These are phyloP conservation scores for Solenodon paradoxus DNA, from an alignment of 2,113 vertebrate species.

Conservation along the genomic window DNA sequence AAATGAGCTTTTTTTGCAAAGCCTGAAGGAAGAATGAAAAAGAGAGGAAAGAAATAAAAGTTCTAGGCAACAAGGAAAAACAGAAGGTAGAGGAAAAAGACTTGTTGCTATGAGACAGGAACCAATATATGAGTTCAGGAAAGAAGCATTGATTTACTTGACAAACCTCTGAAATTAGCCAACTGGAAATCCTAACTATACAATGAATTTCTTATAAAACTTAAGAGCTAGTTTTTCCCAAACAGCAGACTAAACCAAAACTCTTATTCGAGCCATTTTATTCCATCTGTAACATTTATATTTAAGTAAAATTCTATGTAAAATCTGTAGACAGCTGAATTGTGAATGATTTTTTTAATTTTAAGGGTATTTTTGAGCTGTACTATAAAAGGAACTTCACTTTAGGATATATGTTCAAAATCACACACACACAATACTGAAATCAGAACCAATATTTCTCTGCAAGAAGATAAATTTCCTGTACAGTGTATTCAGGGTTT, in stretches of 20 bases:
- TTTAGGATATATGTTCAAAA: slow-evolving; percentile 15
- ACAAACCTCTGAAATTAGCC: not conserved
- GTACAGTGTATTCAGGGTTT: not conserved
- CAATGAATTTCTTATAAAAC: not conserved
- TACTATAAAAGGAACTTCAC: not conserved
- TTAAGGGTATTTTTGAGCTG: not conserved
- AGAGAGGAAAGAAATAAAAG: not conserved
- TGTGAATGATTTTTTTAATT: too few relatives aligned
- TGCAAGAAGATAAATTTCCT: not conserved
- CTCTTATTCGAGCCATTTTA: not conserved
- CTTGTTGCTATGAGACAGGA: not conserved
- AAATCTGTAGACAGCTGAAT: not conserved
- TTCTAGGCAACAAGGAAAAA: slow-evolving; percentile 7
- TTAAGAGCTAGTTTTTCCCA: not conserved
- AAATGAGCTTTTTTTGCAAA: not conserved
- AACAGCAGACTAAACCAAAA: not conserved
- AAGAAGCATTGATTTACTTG: not conserved
- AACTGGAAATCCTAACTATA: not conserved
- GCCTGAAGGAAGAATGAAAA: not conserved
- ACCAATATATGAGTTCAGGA: not conserved
- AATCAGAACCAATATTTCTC: not conserved
- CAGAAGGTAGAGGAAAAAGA: not conserved
- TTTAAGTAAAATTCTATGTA: not conserved
- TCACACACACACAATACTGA: not conserved
- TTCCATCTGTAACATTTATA: not conserved